phyloP scores from a whole-genome alignment of 2,113 vertebrate genomes.

The Cettia cetti region DNA sequence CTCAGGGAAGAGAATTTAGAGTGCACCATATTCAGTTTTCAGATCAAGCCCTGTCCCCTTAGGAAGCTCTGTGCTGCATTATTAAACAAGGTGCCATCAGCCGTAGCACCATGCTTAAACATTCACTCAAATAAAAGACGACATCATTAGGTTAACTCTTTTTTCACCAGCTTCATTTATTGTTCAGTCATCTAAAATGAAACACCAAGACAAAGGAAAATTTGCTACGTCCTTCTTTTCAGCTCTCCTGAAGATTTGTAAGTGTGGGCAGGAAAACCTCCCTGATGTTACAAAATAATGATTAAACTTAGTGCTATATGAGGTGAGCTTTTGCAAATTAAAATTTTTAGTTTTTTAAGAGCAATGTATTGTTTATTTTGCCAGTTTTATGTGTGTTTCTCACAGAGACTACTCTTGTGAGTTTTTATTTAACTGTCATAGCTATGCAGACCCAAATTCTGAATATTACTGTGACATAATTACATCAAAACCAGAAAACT shows the following conservation, averaged over 20 bases:
- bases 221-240: background rate
- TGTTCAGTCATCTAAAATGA: background rate
- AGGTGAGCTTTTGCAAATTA: background rate
- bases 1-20: slow-evolving; percentile 77
- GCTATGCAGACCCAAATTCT: background rate
- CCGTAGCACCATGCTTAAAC: slow-evolving; percentile 75
- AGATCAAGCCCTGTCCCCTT: slow-evolving; percentile 78
- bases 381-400: background rate
- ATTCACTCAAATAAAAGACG: slow-evolving; percentile 76
- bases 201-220: background rate
- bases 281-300: background rate
- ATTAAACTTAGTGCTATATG: background rate
- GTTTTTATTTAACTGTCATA: background rate
- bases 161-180: slow-evolving; percentile 34
- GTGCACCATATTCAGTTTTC: slow-evolving; percentile 83
- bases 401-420: background rate
- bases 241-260: background rate
- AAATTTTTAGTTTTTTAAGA: background rate
- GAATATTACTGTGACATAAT: background rate
- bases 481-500: background rate
- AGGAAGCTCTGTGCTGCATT: slow-evolving; percentile 77
- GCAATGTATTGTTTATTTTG: background rate
- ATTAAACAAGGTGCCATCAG: slow-evolving; percentile 82
- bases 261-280: background rate
- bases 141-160: slow-evolving; percentile 71